A percentile compares a stretch with the other conserved stretches of the same genome.
Conservation (phyloP, 2,797 vertebrate species). For the Austrolebias charrua region DNA sequence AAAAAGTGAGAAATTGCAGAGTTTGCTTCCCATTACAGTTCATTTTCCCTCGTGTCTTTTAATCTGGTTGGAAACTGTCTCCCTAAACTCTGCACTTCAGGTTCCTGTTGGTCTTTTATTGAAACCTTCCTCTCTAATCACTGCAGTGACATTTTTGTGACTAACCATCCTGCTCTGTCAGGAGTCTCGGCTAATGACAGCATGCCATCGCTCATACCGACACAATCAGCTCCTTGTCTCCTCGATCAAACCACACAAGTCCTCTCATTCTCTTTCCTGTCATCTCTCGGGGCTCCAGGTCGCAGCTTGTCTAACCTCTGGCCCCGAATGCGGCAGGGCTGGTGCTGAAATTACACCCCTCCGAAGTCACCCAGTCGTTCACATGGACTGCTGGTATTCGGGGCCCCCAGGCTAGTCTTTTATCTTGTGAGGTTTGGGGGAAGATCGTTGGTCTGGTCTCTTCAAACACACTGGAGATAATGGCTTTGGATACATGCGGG, state of each 20-base stretch:
- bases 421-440: constrained; percentile 68
- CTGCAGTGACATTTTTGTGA: constrained; percentile 33
- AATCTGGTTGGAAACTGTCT: constrained; percentile 44
- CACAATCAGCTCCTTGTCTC: constrained; percentile 39
- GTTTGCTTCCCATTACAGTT: constrained; percentile 45
- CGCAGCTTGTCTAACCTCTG: constrained; percentile 27
- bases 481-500: constrained; percentile 52
- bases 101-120: constrained; percentile 44
- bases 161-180: constrained; percentile 23
- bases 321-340: constrained; percentile 44
- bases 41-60: constrained; percentile 47
- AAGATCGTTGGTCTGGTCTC: constrained; percentile 61
- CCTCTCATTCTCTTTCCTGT: constrained; percentile 46
- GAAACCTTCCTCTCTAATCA: constrained; percentile 56
- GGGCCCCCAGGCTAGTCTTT: constrained; percentile 76
- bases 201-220: constrained; percentile 28
- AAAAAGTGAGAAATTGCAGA: constrained; percentile 37
- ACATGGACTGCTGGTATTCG: constrained; percentile 71
- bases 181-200: constrained; percentile 51
- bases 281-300: constrained; percentile 22
- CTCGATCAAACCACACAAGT: constrained; percentile 28
- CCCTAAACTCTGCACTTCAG: constrained; percentile 29
- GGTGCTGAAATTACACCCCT: constrained; percentile 67
- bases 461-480: constrained; percentile 76
- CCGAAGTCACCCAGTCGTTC: constrained; percentile 55